Conservation (phyloP, 2,888 invertebrate species). For the Glaucopsyche alexis region DNA sequence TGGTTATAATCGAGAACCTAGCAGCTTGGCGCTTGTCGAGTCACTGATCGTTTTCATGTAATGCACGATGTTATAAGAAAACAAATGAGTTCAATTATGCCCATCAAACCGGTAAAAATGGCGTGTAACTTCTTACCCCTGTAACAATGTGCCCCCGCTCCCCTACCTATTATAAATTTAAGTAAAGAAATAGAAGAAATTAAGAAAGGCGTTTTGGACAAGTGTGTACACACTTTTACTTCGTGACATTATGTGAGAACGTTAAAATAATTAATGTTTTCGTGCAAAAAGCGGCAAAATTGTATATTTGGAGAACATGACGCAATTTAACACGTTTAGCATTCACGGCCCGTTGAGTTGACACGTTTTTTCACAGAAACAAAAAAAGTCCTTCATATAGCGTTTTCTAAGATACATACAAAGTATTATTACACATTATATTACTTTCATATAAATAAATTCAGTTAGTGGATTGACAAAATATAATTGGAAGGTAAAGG, state of each 20-base stretch:
- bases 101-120: no score
- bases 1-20: no score
- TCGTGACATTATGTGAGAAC: conserved; percentile 17
- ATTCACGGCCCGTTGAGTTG: conserved; percentile 19
- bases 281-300: conserved; percentile 13
- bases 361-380: conserved; percentile 9
- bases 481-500: not conserved
- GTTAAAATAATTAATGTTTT: conserved; percentile 19
- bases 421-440: not conserved
- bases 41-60: no score
- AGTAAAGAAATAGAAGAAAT: not conserved
- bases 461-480: not conserved
- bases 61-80: no score
- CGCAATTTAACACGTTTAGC: not conserved
- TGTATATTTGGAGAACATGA: conserved; percentile 6
- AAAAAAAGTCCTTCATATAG: not conserved
- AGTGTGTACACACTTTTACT: conserved; percentile 16
- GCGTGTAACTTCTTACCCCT: no score
- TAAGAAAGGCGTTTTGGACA: not conserved
- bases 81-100: no score
- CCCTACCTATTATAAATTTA: no score
- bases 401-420: not conserved
- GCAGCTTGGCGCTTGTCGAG: no score
- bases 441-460: not conserved
- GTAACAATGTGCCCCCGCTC: no score